Evolutionary conservation across 2,888 invertebrate genomes (phyloP).

Genomic region (Caprella mutica): DNA sequence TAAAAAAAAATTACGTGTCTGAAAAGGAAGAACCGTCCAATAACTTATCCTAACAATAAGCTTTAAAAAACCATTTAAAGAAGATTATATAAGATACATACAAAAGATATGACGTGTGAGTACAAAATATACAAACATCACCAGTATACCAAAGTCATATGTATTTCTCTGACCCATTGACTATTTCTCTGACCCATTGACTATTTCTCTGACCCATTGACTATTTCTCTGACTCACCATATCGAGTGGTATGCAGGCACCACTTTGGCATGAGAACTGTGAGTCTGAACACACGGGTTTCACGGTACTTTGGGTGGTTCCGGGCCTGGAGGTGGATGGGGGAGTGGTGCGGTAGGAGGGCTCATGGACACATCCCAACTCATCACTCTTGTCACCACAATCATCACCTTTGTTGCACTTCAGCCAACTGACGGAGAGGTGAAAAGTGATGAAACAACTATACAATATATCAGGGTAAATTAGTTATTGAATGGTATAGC

Average conservation of each 20-base stretch:
- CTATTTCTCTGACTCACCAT: constrained; percentile 16
- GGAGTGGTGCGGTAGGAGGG: neutral
- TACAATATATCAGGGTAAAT: too few relatives aligned
- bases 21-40: neutral
- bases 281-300: constrained; percentile 5
- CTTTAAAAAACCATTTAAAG: too few relatives aligned
- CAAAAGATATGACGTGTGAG: too few relatives aligned
- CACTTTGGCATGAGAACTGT: constrained; percentile 21
- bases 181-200: too few relatives aligned
- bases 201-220: too few relatives aligned
- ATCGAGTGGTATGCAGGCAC: constrained; percentile 15
- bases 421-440: constrained; percentile 14
- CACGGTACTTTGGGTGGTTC: neutral
- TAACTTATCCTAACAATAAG: neutral
- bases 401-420: constrained; percentile 19
- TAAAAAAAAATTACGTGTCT: neutral
- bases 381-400: constrained; percentile 27
- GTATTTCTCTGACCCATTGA: too few relatives aligned
- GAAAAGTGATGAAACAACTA: neutral
- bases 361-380: constrained; percentile 9
- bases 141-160: too few relatives aligned
- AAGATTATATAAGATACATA: too few relatives aligned
- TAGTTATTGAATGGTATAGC: too few relatives aligned
- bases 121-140: too few relatives aligned
- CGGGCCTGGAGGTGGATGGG: neutral